A percentile compares a stretch with the other conserved stretches of the same genome.
Conservation (phyloP, 1,140 invertebrate species). For the Diplogasteroides magnus region DNA sequence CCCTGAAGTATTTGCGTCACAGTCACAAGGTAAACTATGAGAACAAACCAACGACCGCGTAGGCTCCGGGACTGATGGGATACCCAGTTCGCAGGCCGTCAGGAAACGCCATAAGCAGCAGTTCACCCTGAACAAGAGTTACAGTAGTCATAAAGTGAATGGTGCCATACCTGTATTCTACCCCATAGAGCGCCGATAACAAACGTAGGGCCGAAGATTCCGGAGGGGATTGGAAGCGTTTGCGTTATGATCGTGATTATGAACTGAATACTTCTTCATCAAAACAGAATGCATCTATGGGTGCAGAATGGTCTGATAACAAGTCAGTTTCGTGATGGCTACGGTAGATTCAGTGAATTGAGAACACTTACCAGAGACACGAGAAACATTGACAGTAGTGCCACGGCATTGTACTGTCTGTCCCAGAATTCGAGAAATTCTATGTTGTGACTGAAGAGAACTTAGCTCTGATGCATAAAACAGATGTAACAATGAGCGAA, state of each 20-base stretch:
- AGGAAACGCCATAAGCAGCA: neutral
- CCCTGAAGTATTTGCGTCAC: conserved; percentile 50
- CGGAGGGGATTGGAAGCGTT: conserved; percentile 88
- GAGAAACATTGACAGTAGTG: neutral
- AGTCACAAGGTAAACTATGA: neutral
- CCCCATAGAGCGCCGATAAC: conserved; percentile 73
- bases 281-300: conserved; percentile 19
- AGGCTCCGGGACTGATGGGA: conserved; percentile 74
- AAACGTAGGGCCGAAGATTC: conserved; percentile 55
- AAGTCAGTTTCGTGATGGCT: no score
- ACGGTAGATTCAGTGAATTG: no score
- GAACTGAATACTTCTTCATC: no score
- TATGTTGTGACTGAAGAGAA: neutral
- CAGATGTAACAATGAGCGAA: no score
- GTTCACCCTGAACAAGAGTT: neutral
- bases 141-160: neutral
- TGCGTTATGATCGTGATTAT: conserved; percentile 86
- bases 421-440: neutral
- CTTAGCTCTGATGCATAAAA: no score
- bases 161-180: conserved; percentile 60
- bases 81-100: conserved; percentile 26
- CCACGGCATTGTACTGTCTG: neutral
- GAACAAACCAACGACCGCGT: conserved; percentile 60
- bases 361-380: neutral
- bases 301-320: no score